Evolutionary conservation across 2,888 invertebrate genomes (phyloP).

Genomic region (Marronus borbonicus): DNA sequence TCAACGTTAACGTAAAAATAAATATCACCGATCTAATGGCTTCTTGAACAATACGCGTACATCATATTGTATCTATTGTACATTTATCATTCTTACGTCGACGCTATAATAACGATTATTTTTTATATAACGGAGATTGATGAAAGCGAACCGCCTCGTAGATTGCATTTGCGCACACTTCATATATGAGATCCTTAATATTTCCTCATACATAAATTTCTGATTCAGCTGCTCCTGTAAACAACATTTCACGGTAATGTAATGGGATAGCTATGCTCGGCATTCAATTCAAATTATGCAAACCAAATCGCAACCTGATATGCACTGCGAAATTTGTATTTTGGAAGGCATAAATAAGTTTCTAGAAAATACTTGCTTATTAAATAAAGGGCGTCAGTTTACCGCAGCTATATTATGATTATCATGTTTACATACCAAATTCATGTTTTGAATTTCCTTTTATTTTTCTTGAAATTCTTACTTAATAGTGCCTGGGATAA

Average conservation of each 20-base stretch:
- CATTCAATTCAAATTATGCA: conserved; percentile 6
- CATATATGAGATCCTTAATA: conserved; percentile 3
- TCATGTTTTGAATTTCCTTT: too few relatives aligned
- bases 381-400: too few relatives aligned
- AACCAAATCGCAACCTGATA: conserved; percentile 4
- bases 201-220: conserved; percentile 14
- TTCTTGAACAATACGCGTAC: neutral
- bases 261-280: neutral
- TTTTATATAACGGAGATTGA: conserved; percentile 15
- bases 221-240: conserved; percentile 12
- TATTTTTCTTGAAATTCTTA: too few relatives aligned
- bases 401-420: too few relatives aligned
- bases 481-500: too few relatives aligned
- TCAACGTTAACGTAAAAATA: conserved; percentile 7
- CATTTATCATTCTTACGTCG: conserved; percentile 15
- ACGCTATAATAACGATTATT: conserved; percentile 1
- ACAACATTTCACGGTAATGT: conserved; percentile 18
- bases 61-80: neutral
- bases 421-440: too few relatives aligned
- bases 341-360: neutral
- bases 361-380: too few relatives aligned
- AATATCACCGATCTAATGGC: neutral
- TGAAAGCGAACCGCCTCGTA: neutral
- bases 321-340: neutral
- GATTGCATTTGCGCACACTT: neutral